Percentiles rank a stretch among this genome's conserved stretches.
Evolutionary conservation across 2,888 invertebrate genomes (phyloP).

Genomic region (Cosmorhoe ocellata): DNA sequence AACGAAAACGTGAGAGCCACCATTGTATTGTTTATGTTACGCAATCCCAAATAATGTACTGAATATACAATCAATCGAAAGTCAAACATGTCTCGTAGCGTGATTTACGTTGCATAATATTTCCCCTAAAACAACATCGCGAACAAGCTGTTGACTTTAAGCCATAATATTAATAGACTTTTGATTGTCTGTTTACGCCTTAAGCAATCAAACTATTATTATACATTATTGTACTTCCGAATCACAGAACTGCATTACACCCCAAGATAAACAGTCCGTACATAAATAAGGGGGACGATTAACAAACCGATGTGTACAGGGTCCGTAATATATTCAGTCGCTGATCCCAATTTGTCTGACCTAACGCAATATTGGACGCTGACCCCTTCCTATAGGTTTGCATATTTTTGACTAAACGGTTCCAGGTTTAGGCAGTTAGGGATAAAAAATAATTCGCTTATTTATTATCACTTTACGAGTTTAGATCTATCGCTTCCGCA

Average conservation of each 20-base stretch:
- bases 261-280: constrained; percentile 37
- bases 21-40: too few species aligned
- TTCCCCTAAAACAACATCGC: constrained; percentile 12
- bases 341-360: constrained; percentile 81
- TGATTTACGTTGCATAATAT: neutral
- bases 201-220: constrained; percentile 34
- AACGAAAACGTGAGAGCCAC: too few species aligned
- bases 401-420: constrained; percentile 23
- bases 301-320: constrained; percentile 75
- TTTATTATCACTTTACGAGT: too few species aligned
- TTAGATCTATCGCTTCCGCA: too few species aligned
- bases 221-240: constrained; percentile 12
- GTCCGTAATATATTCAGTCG: constrained; percentile 79
- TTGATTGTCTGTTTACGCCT: constrained; percentile 15
- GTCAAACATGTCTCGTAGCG: neutral
- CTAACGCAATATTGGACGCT: constrained; percentile 74
- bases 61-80: neutral
- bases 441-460: neutral
- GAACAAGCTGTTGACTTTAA: constrained; percentile 8
- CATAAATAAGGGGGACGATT: constrained; percentile 78
- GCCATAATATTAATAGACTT: constrained; percentile 17
- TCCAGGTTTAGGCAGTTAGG: constrained; percentile 4
- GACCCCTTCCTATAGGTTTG: constrained; percentile 36
- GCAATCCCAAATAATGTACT: neutral
- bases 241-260: constrained; percentile 33